Base-by-base conservation (phyloP, 2,113 vertebrate genomes). In the Malurus elegans region DNA sequence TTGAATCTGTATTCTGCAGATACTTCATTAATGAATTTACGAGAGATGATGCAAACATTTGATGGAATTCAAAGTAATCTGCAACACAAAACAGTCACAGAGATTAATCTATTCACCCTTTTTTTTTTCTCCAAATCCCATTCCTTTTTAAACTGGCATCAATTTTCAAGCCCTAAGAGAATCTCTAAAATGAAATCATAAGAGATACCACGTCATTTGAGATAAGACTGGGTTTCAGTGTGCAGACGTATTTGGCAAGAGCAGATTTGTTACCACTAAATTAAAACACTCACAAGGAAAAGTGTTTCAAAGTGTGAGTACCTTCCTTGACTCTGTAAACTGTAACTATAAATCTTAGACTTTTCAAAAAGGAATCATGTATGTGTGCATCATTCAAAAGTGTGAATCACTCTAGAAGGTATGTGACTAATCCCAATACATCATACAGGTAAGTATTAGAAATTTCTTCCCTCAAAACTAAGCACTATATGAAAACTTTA, bases 51-150 rank as follows among this genome's bases (percentile, higher is more conserved):
- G 65, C 42, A 88, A 82, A 85, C 61, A 75, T 71, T 36, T 76
- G 58, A 65, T 29, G 23, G 54, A 76, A 80, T 83, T 83, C 76
- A 66, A 50, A 86, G 75, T 76, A 88, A 96, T 83, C 76, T 58
- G 58, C 60, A 90, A 73, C 58, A 73, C 50, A 69, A 1, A 6
- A 76, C 45, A 90, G 40, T 21, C 29, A 4, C 45, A 82, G 36
- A 80, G 75, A 91, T 57, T 79, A 93, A 38, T 71, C 61, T n/a
- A 17, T 28, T 56, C 36, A 9, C 48, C 7, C 18, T 71, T 81
- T 45, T 53, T 45, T 53, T 89, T 50, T 62, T 29, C 79, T 75
- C 53, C 45, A 88, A 65, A 73, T 65, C 42, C 47, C 36, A 42
- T 3, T 66, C 16, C 18, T 70, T 76, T 80, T 78, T 47, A 78